Base-by-base conservation (phyloP, 2,113 vertebrate species). In the Gasterosteus nipponicus region DNA sequence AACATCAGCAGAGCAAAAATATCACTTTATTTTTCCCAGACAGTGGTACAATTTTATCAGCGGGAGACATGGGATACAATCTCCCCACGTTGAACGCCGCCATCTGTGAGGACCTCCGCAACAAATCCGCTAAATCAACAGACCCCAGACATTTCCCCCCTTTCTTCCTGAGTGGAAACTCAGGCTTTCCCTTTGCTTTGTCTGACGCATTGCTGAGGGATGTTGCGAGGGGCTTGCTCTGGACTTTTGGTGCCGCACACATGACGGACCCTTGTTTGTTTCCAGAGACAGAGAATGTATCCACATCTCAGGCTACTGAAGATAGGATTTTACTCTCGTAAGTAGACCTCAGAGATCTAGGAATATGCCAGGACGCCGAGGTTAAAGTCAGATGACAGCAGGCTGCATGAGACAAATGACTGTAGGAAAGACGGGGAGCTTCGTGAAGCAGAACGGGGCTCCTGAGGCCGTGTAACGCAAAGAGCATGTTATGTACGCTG, bases 81-180 rank as follows among this genome's bases (percentile, higher is more conserved):
- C 61, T 83, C 73, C 75, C 82, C 68, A 68, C 60, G 73, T 73
- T 35, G 19, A 83, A 81, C 77, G 63, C 26, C 0, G 19, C 66
- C 57, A 63, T 88, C 88, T 89, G 31, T 81, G 73, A 85, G 47
- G 56, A 75, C 72, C 77, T 86, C 84, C 77, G 84, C 81, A 80
- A 86, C 73, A 81, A 77, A 79, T 84, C 67, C 78, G 63, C 72
- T 73, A 85, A 79, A 88, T 84, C 84, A 85, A 91, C 89, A 89
- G 26, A 39, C 51, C 39, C 77, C 71, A 85, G 83, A 87, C 80
- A 12, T 72, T 72, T 53, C 42, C 46, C 7, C 47, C 42, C 69
- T 47, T 38, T 57, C 19, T 19, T 39, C 39, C 31, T 16, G 71
- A 84, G 82, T 46, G 74, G 67, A 80, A 80, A 68, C 59, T 78